Evolutionary conservation across 1,140 invertebrate species (phyloP).

Genomic region (Heliothis subflexa): DNA sequence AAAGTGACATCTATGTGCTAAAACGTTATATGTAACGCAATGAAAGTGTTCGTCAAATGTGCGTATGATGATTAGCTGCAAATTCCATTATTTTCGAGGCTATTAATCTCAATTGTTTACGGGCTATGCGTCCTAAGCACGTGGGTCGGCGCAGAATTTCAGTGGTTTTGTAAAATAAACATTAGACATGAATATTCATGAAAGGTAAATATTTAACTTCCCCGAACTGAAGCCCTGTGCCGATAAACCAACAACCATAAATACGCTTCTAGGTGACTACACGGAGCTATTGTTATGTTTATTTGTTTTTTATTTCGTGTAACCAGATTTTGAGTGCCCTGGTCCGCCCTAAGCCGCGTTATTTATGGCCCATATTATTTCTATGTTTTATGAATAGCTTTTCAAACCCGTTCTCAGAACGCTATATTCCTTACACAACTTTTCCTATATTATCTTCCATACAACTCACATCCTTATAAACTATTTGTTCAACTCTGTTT

Average conservation of each 20-base stretch:
- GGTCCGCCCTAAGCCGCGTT: constrained; percentile 81
- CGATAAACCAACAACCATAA: constrained; percentile 70
- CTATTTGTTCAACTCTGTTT: constrained; percentile 41
- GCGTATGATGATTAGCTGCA: constrained; percentile 79
- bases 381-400: constrained; percentile 72
- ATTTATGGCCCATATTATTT: constrained; percentile 79
- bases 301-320: constrained; percentile 75
- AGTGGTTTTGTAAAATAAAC: constrained; percentile 50
- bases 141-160: constrained; percentile 68
- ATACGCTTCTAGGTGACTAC: constrained; percentile 82
- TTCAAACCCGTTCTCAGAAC: constrained; percentile 70
- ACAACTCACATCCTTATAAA: constrained; percentile 68
- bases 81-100: constrained; percentile 71
- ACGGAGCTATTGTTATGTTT: constrained; percentile 81
- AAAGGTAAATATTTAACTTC: constrained; percentile 21
- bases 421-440: constrained; percentile 72
- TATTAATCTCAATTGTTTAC: constrained; percentile 69
- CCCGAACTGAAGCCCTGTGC: constrained; percentile 70
- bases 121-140: constrained; percentile 77
- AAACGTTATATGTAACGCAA: constrained; percentile 85
- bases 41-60: constrained; percentile 79
- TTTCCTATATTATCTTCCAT: constrained; percentile 69
- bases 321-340: constrained; percentile 71
- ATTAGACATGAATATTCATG: constrained; percentile 48
- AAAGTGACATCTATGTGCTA: constrained; percentile 80